Evolutionary conservation across 2,113 vertebrate genomes (phyloP), one percentile per base, ranked within the genome.

Genomic region (Tenebrosternarchus preto): DNA sequence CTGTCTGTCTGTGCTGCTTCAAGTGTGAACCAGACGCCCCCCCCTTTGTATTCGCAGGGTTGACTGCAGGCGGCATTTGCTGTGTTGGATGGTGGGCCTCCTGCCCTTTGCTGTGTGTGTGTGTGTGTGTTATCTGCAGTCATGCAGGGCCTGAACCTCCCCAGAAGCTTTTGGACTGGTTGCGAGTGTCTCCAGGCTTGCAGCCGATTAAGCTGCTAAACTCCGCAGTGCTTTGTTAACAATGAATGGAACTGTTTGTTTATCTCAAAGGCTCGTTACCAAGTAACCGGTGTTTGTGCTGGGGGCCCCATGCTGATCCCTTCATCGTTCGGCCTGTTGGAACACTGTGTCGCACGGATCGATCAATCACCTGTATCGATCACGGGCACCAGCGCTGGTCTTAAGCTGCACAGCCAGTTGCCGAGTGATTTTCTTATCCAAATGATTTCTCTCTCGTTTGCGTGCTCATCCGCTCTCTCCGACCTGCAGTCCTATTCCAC

Each of bases 231-330:
- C 55, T 82, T 73, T 2, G 53, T 78, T 86, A 39, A 56, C 46
- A 29, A 68, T 7, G 16, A 72, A 82, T 74, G 27, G 16, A 57
- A 43, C 36, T 61, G 31, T 85, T 83, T 83, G 75, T 87, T 86
- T 82, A 79, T 80, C n/a, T n/a, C 73, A 73, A 78, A 73, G 5
- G 31, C 39, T 39, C 0, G 72, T 82, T 76, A 76, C 76, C 63
- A 64, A 77, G 76, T 72, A 82, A 78, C 80, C 20, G n/a, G 17
- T 31, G 29, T 31, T 70, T 43, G 36, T 8, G 36, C 57, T 33
- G 11, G 73, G 5, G 73, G 5, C 59, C 73, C 27, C 64, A n/a
- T 4, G 43, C 17, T 43, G 55, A 69, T 67, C 19, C 56, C 60
- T 36, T 80, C 20, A 57, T 50, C 27, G 50, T 77, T 80, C 53